Evolutionary conservation across 2,888 invertebrate genomes (phyloP), one percentile per base, ranked within the genome.

Genomic region (Rhyacophila evoluta): DNA sequence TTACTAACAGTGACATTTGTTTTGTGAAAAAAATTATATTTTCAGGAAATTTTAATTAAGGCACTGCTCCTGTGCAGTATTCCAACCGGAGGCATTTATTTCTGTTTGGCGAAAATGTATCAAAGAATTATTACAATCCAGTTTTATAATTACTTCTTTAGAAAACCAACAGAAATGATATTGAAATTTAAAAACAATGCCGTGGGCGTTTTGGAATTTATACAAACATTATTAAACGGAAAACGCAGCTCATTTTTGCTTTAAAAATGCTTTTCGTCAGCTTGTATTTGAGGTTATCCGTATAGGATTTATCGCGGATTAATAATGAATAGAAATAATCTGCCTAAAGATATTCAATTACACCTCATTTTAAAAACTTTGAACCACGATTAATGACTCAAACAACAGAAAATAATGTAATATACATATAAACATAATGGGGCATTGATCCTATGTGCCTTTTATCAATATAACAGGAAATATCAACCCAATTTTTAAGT

Each of bases 71-170:
- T 55, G 55, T 15, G 55, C 55, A 25, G 8, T 8, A 25, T 55
- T 55, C 55, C 55, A 10, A 19, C 55, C 15, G 8, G 19, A 55
- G 19, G 15, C 55, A 55, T 55, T 55, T n/a, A n/a, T n/a, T 33
- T 19, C 55, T 19, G 19, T 55, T 55, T 19, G 25, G 10, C 2
- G 1, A 55, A 8, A 55, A 19, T 55, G 55, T 55, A 55, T 55
- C 55, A 55, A 55, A 55, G 55, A 55, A 55, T 55, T 55, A 55
- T 55, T 55, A 55, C 55, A 55, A 55, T 55, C 55, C 55, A 15
- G 55, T 19, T 55, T 19, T 55, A 55, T 55, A 55, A 55, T 55
- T 55, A 19, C 55, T 55, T 55, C 55, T 55, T 55, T 55, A 55
- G 55, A 55, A 55, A 55, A 55, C 25, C 55, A 55, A 10, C 55